These are phyloP conservation scores for Melanotaenia parkinsoni DNA, from an alignment of 2,797 vertebrate genomes.

Conservation along the genomic window DNA sequence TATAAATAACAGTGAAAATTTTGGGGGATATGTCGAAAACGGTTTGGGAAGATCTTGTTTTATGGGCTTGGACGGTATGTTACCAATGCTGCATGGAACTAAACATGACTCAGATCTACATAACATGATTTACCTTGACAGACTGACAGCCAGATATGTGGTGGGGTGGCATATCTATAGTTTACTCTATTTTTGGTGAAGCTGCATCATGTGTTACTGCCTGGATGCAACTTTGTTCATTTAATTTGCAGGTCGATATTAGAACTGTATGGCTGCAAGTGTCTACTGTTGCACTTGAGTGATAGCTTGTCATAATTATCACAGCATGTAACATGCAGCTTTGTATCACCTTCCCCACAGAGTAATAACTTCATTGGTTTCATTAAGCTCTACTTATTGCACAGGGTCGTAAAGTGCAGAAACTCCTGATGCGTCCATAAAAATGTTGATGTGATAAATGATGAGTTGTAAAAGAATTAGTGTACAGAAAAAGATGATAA, in stretches of 20 bases:
- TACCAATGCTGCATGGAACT: conserved; percentile 3
- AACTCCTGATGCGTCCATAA: background rate
- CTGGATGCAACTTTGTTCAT: background rate
- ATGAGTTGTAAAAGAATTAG: background rate
- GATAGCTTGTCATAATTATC: background rate
- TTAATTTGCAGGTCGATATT: background rate
- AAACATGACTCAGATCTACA: background rate
- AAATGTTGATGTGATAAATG: background rate
- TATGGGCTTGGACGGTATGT: conserved; percentile 31
- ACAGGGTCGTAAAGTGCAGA: background rate
- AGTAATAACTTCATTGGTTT: conserved; percentile 4
- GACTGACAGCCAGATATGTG: conserved; percentile 1
- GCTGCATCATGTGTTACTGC: conserved; percentile 4
- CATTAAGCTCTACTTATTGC: background rate
- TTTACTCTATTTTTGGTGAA: conserved; percentile 9
- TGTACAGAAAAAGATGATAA: background rate
- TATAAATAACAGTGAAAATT: conserved; percentile 7
- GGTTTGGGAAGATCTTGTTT: conserved; percentile 10
- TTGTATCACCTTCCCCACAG: background rate
- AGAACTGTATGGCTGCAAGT: background rate
- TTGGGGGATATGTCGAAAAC: background rate
- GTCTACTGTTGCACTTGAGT: background rate
- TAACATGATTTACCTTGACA: conserved; percentile 5
- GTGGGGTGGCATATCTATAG: background rate
- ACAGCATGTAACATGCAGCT: background rate